Percentiles rank a stretch among this genome's conserved stretches.
Evolutionary conservation across 2,888 invertebrate genomes (phyloP).

Genomic region (Eristalinus aeneus): DNA sequence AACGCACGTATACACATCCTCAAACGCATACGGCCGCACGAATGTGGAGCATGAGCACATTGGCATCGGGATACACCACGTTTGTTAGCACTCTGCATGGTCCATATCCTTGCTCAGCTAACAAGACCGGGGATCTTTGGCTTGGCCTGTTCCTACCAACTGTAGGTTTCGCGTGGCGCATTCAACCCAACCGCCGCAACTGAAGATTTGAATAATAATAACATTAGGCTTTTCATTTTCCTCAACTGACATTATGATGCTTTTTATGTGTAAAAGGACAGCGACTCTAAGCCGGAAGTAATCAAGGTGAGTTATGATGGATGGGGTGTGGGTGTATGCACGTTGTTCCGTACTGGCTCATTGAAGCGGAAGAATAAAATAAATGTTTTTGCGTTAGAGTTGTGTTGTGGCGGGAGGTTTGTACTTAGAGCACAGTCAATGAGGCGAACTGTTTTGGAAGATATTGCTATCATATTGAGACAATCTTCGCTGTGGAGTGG

Average conservation of each 20-base stretch:
- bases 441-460: too few relatives aligned
- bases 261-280: slow-evolving; percentile 34
- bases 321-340: background rate
- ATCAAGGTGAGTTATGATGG: slow-evolving; percentile 13
- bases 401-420: too few relatives aligned
- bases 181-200: slow-evolving; percentile 24
- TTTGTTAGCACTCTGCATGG: slow-evolving; percentile 5
- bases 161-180: slow-evolving; percentile 17
- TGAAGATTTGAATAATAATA: slow-evolving; percentile 63
- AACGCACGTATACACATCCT: slow-evolving; percentile 7
- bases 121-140: slow-evolving; percentile 5
- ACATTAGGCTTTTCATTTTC: slow-evolving; percentile 57
- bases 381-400: too few relatives aligned
- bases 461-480: too few relatives aligned
- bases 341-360: background rate
- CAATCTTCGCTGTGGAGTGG: too few relatives aligned
- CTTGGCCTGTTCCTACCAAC: slow-evolving; percentile 8
- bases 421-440: too few relatives aligned
- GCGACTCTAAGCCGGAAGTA: background rate
- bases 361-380: slow-evolving; percentile 6
- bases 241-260: slow-evolving; percentile 35
- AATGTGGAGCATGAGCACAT: background rate
- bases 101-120: background rate
- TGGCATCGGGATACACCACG: slow-evolving; percentile 43
- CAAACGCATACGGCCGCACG: background rate